Base-by-base conservation (phyloP, 23 tunicate genomes). In the Pegea sp. region DNA sequence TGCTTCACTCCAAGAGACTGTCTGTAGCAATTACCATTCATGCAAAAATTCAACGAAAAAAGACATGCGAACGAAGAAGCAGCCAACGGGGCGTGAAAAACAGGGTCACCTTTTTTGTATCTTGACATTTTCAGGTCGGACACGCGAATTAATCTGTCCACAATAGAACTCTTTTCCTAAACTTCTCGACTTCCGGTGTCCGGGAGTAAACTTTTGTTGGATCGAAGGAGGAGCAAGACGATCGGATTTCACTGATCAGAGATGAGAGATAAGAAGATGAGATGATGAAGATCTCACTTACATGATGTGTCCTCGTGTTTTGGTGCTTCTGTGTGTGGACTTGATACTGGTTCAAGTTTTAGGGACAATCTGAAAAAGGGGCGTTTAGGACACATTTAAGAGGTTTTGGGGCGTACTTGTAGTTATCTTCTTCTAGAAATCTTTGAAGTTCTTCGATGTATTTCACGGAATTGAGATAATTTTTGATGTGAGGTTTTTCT, bases 391-490 rank as follows among this genome's bases (percentile, higher is more conserved):
- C 22, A 6, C 6, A 11, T 6, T 6, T 11, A 50, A 13, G 6
- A 13, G 8, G 19, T 50, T 18, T 11, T 50, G 16, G 16, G 7
- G 42, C 70, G 24, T 46, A 84, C 99, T 79, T 91, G 86, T 91
- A 91, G 54, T 91, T 91, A 48, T 79, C 99, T 59, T 78, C 93
- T 73, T 91, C 99, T 13, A 72, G 56, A 59, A 91, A 91, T 51
- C 74, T 69, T 56, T 91, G 99, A 11, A 91, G 62, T 68, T 91
- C 99, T 55, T 74, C 91, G 26, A 91, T 91, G 66, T 91, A 91
- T 33, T 91, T 69, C 53, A 91, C 76, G 22, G 72, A 72, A 31
- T 64, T 77, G 31, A 91, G 65, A 44, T 81, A 91, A 1, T 64
- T 67, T 48, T 72, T 69, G 33, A 79, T 91, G 71, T 90, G 89